Evolutionary conservation across 2,888 invertebrate species (phyloP).

Genomic region (Mesodorylaimus sp.): DNA sequence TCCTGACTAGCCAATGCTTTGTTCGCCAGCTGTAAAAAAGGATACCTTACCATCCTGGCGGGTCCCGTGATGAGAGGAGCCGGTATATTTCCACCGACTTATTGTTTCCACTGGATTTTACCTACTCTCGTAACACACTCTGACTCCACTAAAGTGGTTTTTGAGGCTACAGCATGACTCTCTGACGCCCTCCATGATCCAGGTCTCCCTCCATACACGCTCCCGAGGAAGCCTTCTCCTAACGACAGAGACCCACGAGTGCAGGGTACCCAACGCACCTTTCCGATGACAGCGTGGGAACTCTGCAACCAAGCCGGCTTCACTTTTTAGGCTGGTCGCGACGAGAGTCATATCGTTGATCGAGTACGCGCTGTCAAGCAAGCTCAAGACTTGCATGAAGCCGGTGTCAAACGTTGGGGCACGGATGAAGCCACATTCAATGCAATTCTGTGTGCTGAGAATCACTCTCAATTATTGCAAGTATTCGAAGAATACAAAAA

Average conservation of each 20-base stretch:
- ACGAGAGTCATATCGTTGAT: constrained; percentile 6
- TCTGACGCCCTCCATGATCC: too few species aligned
- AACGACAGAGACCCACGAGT: too few species aligned
- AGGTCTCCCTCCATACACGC: too few species aligned
- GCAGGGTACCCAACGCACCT: too few species aligned
- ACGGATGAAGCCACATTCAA: constrained; percentile 38
- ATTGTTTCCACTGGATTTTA: too few species aligned
- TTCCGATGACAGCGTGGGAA: neutral
- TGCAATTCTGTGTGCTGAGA: constrained; percentile 30
- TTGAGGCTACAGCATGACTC: too few species aligned
- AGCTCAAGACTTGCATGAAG: constrained; percentile 42
- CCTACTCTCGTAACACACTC: too few species aligned
- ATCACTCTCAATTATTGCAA: constrained; percentile 30
- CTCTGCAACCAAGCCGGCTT: neutral
- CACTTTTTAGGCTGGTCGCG: constrained; percentile 7
- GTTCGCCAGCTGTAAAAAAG: too few species aligned
- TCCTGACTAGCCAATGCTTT: too few species aligned
- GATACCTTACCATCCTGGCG: constrained; percentile 5
- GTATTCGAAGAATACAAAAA: constrained; percentile 35
- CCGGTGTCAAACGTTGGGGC: constrained; percentile 38
- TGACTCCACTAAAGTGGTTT: too few species aligned
- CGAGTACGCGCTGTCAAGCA: neutral
- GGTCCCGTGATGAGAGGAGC: constrained; percentile 28
- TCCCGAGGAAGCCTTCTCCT: too few species aligned
- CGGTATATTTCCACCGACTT: too few species aligned